Conservation (phyloP, 2,888 invertebrate genomes). For the Gortyna flavago region DNA sequence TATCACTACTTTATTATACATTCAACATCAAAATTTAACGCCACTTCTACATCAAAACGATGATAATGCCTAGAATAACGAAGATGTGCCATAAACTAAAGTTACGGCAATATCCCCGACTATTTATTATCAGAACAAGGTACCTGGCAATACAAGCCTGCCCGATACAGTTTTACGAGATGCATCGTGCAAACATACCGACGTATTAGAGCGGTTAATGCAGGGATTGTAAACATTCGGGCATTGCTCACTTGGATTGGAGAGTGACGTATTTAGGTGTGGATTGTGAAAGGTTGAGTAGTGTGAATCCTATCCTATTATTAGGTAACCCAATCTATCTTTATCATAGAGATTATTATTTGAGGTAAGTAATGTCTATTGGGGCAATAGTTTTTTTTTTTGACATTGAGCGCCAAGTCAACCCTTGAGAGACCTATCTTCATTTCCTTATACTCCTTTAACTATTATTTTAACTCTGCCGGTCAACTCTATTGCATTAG, state of each 20-base stretch:
- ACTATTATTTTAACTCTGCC: background rate
- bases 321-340: constrained; percentile 5
- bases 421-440: too few relatives aligned
- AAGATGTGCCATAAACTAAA: constrained; percentile 44
- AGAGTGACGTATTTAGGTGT: constrained; percentile 36
- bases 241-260: constrained; percentile 23
- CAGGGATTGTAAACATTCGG: constrained; percentile 56
- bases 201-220: constrained; percentile 43
- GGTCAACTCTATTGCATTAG: background rate
- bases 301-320: background rate
- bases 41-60: constrained; percentile 51
- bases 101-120: constrained; percentile 32
- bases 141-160: constrained; percentile 43
- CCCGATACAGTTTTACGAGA: constrained; percentile 59
- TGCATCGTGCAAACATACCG: constrained; percentile 55
- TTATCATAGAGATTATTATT: background rate
- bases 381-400: too few relatives aligned
- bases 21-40: constrained; percentile 41
- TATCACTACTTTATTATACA: constrained; percentile 47
- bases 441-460: background rate
- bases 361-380: background rate
- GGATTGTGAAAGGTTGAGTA: constrained; percentile 31
- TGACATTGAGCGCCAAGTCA: background rate
- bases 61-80: constrained; percentile 44
- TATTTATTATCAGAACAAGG: constrained; percentile 56